Percentiles rank a stretch among this genome's conserved stretches.
These are phyloP conservation scores for Alauda arvensis DNA, from an alignment of 2,797 vertebrate species.

Conservation along the genomic window DNA sequence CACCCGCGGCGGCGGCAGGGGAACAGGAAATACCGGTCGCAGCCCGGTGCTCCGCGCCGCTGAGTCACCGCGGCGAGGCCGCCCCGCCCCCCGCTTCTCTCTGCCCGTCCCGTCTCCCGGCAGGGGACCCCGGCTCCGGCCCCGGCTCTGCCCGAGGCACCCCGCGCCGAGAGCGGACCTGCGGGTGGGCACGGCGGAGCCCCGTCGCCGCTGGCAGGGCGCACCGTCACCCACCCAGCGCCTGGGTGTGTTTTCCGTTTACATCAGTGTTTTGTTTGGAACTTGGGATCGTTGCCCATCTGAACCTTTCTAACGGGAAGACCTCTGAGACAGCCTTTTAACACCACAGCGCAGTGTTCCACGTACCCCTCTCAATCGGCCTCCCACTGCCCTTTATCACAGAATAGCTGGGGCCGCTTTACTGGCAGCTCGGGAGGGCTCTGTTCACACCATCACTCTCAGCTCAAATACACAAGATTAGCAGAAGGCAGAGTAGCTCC, in stretches of 20 bases:
- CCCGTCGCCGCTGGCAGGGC: too few relatives aligned
- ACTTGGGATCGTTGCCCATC: background rate
- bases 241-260: background rate
- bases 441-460: too few relatives aligned
- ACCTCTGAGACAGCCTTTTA: background rate
- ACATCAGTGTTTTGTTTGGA: background rate
- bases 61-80: constrained; percentile 29
- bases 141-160: background rate
- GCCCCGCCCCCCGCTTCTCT: background rate
- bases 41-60: background rate
- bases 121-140: background rate
- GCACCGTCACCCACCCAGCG: background rate
- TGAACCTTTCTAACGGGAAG: background rate
- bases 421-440: background rate
- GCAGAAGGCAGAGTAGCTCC: background rate
- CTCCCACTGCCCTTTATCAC: too few relatives aligned
- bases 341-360: rapidly evolving
- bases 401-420: background rate
- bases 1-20: background rate
- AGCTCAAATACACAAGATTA: background rate
- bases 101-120: background rate
- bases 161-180: background rate
- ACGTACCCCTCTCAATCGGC: rapidly evolving
- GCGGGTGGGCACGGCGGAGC: too few relatives aligned
- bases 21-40: constrained; percentile 72